Evolutionary conservation across 2,113 vertebrate genomes (phyloP), one percentile per base, ranked within the genome.

Genomic region (Peromyscus leucopus): DNA sequence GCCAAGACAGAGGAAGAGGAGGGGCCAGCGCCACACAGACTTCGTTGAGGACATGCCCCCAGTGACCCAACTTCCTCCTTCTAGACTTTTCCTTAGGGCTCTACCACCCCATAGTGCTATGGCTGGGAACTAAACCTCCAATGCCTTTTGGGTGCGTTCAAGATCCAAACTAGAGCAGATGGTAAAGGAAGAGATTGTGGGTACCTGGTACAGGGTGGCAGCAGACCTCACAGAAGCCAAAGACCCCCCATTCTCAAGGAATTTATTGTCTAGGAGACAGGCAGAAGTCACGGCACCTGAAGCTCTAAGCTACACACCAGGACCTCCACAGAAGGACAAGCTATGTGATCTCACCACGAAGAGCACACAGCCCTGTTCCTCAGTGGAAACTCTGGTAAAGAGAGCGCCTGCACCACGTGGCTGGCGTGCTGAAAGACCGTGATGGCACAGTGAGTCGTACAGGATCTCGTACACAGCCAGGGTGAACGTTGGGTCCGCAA

Each of bases 271-370:
- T 55, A 21, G 42, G 78, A 61, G 88, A 72, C 39, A 22, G 46
- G 7, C 17, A 21, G 15, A 88, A 57, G 7, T 11, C 67, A 46
- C 0, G 19, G 76, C 12, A 84, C 42, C 46, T 42, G 5, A 46
- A 82, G 33, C 5, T 28, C 33, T 84, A 75, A 26, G 65, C 10
- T 42, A 7, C 31, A 39, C 36, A 15, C 11, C 10, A 28, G 46
- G 57, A 19, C 0, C 7, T 61, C 61, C 24, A 61, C 4, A 19
- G 69, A 72, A 69, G 76, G 48, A 86, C n/a, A 55, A 0, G 15
- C 19, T 3, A 9, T 0, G 6, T 13, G 36, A 13, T 59, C 55
- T 83, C 13, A 59, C 7, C 12, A 15, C 1, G 0, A 83, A 59
- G 16, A 33, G 26, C 28, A 31, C 42, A 17, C 4, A 7, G 1